Evolutionary conservation across 2,888 invertebrate genomes (phyloP).

Genomic region (Drosophila mulleri): DNA sequence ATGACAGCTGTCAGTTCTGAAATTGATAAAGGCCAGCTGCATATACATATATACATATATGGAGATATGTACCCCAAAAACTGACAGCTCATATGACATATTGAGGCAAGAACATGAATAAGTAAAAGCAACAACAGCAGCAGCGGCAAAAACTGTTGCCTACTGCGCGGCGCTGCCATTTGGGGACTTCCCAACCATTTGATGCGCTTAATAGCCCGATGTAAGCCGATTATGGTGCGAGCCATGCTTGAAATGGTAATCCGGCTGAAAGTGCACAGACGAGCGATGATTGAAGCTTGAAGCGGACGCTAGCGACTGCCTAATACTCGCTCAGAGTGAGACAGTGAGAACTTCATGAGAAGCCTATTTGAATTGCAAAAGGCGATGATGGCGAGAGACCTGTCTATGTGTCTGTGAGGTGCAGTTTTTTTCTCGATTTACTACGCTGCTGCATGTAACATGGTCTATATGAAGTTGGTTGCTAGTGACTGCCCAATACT

Average conservation of each 20-base stretch:
- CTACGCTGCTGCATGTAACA: too few species aligned
- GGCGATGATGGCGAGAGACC: too few species aligned
- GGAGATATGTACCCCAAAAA: neutral
- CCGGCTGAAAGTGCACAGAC: neutral
- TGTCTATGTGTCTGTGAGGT: too few species aligned
- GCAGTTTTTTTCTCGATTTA: too few species aligned
- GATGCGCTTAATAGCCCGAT: slow-evolving; percentile 1
- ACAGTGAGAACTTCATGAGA: too few species aligned
- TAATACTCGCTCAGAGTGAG: neutral
- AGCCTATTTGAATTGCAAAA: too few species aligned
- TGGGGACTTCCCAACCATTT: neutral
- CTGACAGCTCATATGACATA: neutral
- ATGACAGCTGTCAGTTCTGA: slow-evolving; percentile 9
- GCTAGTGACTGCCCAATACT: too few species aligned
- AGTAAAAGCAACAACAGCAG: neutral
- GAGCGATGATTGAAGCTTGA: neutral
- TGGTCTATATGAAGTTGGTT: too few species aligned
- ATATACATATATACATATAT: neutral
- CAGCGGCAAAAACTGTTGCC: neutral
- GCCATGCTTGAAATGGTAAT: neutral
- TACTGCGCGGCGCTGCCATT: slow-evolving; percentile 4
- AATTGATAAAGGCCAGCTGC: slow-evolving; percentile 3
- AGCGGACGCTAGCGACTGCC: neutral
- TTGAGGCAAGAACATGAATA: neutral
- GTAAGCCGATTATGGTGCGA: slow-evolving; percentile 10